phyloP scores from a whole-genome alignment of 1,140 invertebrate species.

The Micrasema longulum region DNA sequence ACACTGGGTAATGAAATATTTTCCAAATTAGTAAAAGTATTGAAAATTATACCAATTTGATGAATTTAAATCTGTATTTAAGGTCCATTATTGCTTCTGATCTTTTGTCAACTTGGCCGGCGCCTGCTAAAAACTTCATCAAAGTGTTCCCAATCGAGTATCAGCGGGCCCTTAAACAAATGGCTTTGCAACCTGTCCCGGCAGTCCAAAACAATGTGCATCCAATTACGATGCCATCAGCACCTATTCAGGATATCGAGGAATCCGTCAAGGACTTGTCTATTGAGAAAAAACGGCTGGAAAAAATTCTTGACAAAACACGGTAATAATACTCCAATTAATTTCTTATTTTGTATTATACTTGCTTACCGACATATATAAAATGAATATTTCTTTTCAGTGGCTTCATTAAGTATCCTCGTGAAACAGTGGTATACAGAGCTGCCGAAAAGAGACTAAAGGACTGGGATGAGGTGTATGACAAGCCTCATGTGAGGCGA shows the following conservation, averaged over 20 bases:
- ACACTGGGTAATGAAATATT: conserved; percentile 75
- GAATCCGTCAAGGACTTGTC: conserved; percentile 82
- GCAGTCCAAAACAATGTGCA: conserved; percentile 56
- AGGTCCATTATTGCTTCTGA: conserved; percentile 84
- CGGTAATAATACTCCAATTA: conserved; percentile 65
- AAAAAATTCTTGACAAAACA: conserved; percentile 90
- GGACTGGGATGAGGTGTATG: conserved; percentile 98
- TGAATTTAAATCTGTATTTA: conserved; percentile 21
- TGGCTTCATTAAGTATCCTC: conserved; percentile 96
- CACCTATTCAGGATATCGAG: conserved; percentile 85
- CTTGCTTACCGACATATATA: not conserved
- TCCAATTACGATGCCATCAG: conserved; percentile 56
- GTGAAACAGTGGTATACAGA: conserved; percentile 89
- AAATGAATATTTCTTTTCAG: conserved; percentile 56
- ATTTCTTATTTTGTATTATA: conserved; percentile 2
- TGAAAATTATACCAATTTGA: not conserved
- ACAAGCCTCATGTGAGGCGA: conserved; percentile 86
- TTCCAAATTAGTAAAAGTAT: not conserved
- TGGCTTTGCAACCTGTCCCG: conserved; percentile 71
- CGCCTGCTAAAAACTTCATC: conserved; percentile 83
- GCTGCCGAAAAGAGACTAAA: conserved; percentile 84
- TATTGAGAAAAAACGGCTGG: conserved; percentile 81
- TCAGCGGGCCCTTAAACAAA: conserved; percentile 86
- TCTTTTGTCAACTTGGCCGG: conserved; percentile 87
- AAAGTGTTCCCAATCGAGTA: conserved; percentile 99